phyloP scores from a whole-genome alignment of 2,888 invertebrate species.

The Siphlonurus alternatus region DNA sequence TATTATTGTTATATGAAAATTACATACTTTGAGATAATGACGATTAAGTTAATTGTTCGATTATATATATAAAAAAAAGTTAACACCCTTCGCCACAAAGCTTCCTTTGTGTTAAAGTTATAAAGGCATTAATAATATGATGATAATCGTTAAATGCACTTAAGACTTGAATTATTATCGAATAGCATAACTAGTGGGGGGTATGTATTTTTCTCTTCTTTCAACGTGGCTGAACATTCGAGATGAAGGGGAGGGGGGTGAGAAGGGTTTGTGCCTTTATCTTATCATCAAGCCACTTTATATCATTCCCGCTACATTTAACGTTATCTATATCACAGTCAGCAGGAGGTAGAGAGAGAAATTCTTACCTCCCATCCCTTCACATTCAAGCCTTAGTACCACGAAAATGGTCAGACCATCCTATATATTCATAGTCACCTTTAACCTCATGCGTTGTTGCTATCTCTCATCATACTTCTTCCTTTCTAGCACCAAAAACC shows the following conservation, averaged over 20 bases:
- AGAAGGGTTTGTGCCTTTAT: not conserved
- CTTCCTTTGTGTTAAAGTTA: too few relatives aligned
- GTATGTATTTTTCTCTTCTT: too few relatives aligned
- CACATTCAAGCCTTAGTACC: not conserved
- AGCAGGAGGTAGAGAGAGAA: not conserved
- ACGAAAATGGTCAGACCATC: not conserved
- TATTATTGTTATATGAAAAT: too few relatives aligned
- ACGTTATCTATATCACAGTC: not conserved
- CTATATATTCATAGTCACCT: not conserved
- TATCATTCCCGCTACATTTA: not conserved
- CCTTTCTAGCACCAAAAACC: not conserved
- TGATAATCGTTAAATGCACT: too few relatives aligned
- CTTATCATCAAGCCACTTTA: not conserved
- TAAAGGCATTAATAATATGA: too few relatives aligned
- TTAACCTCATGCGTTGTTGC: not conserved
- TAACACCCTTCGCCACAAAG: too few relatives aligned
- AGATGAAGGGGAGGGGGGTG: not conserved
- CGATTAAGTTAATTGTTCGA: too few relatives aligned
- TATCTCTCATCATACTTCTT: not conserved
- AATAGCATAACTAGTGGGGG: too few relatives aligned
- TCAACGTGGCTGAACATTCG: not conserved
- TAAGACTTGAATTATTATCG: too few relatives aligned
- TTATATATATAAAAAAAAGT: too few relatives aligned
- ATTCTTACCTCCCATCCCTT: not conserved
- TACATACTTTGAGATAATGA: too few relatives aligned